phyloP scores from a whole-genome alignment of 2,888 invertebrate species.

The Theodoxus fluviatilis region DNA sequence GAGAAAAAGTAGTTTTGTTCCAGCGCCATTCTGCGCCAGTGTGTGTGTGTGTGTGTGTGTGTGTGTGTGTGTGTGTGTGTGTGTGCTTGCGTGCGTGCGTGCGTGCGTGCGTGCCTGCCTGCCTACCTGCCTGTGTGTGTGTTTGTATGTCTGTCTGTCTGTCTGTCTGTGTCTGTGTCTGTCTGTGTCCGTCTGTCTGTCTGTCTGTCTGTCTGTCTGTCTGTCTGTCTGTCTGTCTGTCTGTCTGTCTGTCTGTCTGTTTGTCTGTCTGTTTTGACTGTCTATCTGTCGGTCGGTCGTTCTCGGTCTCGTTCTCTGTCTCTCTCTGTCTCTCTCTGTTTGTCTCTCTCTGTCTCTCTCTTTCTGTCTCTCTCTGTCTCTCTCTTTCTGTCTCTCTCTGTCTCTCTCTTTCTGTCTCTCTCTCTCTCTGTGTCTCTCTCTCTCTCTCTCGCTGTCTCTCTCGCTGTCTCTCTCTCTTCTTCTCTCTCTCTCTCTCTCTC shows the following conservation, averaged over 20 bases:
- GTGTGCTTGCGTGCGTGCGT: no score
- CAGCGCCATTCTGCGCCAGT: no score
- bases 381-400: constrained; percentile 16
- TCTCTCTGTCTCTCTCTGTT: constrained; percentile 13
- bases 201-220: no score
- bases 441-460: constrained; percentile 20
- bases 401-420: constrained; percentile 15
- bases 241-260: background rate
- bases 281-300: background rate
- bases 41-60: no score
- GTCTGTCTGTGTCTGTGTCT: no score
- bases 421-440: constrained; percentile 21
- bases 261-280: background rate
- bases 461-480: constrained; percentile 19
- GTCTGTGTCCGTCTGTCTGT: no score
- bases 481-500: constrained; percentile 25
- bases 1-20: no score
- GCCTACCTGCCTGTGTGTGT: no score
- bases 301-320: constrained; percentile 2
- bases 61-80: no score
- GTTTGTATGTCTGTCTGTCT: no score
- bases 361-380: background rate
- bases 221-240: no score
- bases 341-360: background rate
- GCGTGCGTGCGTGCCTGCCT: no score